These are phyloP conservation scores for Phycodurus eques DNA, from an alignment of 2,113 vertebrate species.

Conservation along the genomic window DNA sequence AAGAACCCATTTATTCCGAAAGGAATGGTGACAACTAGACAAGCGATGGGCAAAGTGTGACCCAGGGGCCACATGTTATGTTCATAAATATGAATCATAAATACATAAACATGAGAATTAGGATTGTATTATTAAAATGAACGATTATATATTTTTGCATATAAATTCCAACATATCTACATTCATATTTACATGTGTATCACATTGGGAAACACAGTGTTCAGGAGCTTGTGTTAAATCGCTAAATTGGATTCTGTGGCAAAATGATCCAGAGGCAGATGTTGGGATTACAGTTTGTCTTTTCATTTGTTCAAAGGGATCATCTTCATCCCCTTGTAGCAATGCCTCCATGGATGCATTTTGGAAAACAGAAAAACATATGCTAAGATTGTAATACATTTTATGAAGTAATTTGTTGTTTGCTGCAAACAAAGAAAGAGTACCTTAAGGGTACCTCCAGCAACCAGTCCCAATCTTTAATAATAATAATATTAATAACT, in stretches of 20 bases:
- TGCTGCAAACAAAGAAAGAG: neutral
- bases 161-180: too few relatives aligned
- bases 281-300: constrained; percentile 25
- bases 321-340: constrained; percentile 22
- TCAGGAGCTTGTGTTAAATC: neutral
- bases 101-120: too few relatives aligned
- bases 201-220: neutral
- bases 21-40: neutral
- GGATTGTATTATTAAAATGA: too few relatives aligned
- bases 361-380: neutral
- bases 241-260: neutral
- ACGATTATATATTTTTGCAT: too few relatives aligned
- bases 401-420: neutral
- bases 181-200: neutral
- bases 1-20: constrained; percentile 4
- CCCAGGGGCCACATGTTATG: too few relatives aligned
- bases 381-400: neutral
- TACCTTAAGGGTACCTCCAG: neutral
- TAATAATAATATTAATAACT: neutral
- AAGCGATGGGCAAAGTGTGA: too few relatives aligned
- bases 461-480: neutral
- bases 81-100: neutral
- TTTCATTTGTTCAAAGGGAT: constrained; percentile 25
- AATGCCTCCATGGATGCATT: neutral
- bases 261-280: constrained; percentile 36